These are phyloP conservation scores for Grammomys dolichurus DNA, from an alignment of 2,113 vertebrate species.

Conservation along the genomic window DNA sequence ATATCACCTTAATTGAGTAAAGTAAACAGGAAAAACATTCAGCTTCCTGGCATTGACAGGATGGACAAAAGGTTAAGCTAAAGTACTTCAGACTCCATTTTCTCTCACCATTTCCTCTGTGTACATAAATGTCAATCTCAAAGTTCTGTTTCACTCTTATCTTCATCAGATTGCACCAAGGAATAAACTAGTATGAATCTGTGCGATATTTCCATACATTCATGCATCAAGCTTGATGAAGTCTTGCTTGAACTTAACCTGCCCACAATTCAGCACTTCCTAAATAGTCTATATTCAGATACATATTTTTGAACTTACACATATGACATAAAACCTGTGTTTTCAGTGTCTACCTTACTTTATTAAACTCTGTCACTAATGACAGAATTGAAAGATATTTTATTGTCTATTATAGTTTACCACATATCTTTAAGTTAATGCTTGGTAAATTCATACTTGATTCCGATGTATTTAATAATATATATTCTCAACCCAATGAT, in stretches of 20 bases:
- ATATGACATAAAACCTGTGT: not conserved
- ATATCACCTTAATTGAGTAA: not conserved
- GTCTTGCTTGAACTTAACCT: not conserved
- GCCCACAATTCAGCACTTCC: fast-evolving
- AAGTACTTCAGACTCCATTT: not conserved
- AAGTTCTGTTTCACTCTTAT: not conserved
- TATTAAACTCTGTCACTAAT: not conserved
- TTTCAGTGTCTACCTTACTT: not conserved
- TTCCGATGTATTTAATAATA: not conserved
- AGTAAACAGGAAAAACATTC: not conserved
- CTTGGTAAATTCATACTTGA: not conserved
- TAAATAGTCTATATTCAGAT: not conserved
- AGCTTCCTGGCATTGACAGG: not conserved
- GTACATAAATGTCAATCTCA: not conserved
- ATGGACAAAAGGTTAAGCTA: not conserved
- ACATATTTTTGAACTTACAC: not conserved
- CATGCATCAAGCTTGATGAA: not conserved
- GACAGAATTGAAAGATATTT: not conserved
- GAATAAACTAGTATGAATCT: not conserved
- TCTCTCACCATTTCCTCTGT: not conserved
- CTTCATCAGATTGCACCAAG: not conserved
- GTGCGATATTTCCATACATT: not conserved
- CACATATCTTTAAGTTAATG: not conserved
- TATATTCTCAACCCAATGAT: not conserved
- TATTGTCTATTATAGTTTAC: not conserved